Evolutionary conservation across 2,113 vertebrate species (phyloP), one percentile per base, ranked within the genome.

Genomic region (Crotalus horridus): DNA sequence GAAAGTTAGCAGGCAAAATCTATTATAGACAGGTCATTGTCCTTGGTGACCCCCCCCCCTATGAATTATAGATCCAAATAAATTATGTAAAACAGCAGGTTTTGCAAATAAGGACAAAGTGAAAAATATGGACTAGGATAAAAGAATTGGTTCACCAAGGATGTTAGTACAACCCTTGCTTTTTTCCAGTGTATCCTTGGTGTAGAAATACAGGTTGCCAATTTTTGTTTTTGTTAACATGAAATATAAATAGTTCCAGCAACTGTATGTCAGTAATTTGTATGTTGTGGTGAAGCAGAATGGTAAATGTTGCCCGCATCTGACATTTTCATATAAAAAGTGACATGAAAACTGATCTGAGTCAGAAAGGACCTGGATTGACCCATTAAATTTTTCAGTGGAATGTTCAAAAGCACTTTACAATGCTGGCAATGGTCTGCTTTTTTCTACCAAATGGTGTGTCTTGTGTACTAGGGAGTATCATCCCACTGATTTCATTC

Each of bases 301-400:
- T 61, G 43, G 58, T 58, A 90, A 93, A 56, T 64, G 55, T 87
- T 29, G 81, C 26, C 17, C 15, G 86, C 48, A 93, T 90, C 56
- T 93, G 92, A 33, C 21, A 8, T 86, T 51, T 64, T 48, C n/a
- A 54, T 85, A 53, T 53, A 74, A 86, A 85, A 90, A 54, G 88
- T 86, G 74, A 59, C 46, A 61, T 90, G 3, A 46, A 23, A 86
- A 90, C 88, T 92, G 88, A 29, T 93, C 88, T 89, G 39, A 59
- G 69, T 51, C 85, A 93, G 94, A 95, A 94, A 3, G 93, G 92
- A 95, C 96, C 96, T 95, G 55, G 89, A 94, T 6, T 92, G 89
- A 95, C 92, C 95, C 91, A 93, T 95, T 90, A 81, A 95, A 93
- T 95, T 95, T 96, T 95, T 94, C 91, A 94, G 87, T 86, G 15